Base-by-base conservation (phyloP, 2,113 vertebrate species). In the Daboia siamensis region DNA sequence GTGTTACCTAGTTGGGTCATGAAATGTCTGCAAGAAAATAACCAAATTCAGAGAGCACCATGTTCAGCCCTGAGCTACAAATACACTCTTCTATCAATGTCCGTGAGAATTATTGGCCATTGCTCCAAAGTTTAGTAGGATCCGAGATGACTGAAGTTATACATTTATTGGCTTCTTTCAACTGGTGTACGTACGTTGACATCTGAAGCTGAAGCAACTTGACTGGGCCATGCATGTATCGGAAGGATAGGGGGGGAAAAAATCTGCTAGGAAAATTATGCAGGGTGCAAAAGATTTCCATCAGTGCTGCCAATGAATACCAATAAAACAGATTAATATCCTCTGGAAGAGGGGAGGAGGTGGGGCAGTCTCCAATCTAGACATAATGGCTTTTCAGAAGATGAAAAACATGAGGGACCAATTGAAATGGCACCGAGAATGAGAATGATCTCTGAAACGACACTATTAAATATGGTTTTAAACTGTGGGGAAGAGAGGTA, bases 281-380 rank as follows among this genome's bases (percentile, higher is more conserved):
- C 97, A 97, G 97, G 96, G 94, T 44, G 44, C 94, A 94, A 96
- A 97, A 93, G 57, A 93, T 91, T 92, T 89, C 2, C 91, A 88
- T 80, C 95, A 94, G 91, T 96, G 96, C 94, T 95, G 93, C 96
- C 96, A 96, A 95, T 96, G 97, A 97, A 97, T 95, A 96, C 96
- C 97, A 97, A 97, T 97, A 98, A 97, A 97, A 94, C 94, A 97
- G 96, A 97, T 98, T 97, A 97, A 97, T 97, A 96, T 96, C 95
- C 94, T 95, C 3, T 94, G 96, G 97, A 97, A 97, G 95, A 96
- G 94, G 90, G 93, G 96, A 96, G 95, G 95, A 96, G 97, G 97
- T 94, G 95, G 96, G 96, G 95, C 97, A 97, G 96, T 97, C 96
- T 97, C 95, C 97, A 97, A 96, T 96, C 96, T 92, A 0, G 89